Percentiles rank a stretch among this genome's conserved stretches.
Evolutionary conservation across 2,113 vertebrate genomes (phyloP).

Genomic region (Pontoporia blainvillei): DNA sequence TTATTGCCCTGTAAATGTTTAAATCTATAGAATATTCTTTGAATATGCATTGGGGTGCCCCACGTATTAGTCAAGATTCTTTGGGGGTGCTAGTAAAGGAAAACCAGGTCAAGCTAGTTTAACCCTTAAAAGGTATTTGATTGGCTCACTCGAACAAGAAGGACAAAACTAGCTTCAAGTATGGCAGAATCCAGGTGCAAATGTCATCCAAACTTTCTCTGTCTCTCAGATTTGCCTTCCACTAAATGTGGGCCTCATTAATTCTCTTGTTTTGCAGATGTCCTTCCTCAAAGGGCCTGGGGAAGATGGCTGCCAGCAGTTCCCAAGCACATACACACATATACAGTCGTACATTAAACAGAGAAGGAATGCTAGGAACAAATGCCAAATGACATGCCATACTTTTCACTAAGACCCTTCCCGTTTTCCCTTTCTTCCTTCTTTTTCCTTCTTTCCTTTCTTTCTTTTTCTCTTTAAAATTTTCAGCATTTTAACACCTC

Average conservation of each 20-base stretch:
- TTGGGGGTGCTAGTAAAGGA: neutral
- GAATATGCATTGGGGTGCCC: neutral
- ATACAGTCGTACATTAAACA: neutral
- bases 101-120: neutral
- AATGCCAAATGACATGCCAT: neutral
- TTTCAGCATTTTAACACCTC: neutral
- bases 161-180: neutral
- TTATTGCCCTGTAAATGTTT: neutral
- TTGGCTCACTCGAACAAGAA: neutral
- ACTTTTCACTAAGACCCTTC: neutral
- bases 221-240: neutral
- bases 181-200: neutral
- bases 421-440: neutral
- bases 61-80: neutral
- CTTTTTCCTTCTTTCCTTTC: neutral
- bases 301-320: neutral
- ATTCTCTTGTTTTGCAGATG: neutral
- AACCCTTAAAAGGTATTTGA: neutral
- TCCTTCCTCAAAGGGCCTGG: neutral
- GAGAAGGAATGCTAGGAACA: neutral
- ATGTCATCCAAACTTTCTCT: neutral
- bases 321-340: neutral
- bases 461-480: neutral
- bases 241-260: neutral
- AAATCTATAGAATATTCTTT: neutral